These are phyloP conservation scores for Molossus alvarezi DNA, from an alignment of 2,797 vertebrate genomes.

Conservation along the genomic window DNA sequence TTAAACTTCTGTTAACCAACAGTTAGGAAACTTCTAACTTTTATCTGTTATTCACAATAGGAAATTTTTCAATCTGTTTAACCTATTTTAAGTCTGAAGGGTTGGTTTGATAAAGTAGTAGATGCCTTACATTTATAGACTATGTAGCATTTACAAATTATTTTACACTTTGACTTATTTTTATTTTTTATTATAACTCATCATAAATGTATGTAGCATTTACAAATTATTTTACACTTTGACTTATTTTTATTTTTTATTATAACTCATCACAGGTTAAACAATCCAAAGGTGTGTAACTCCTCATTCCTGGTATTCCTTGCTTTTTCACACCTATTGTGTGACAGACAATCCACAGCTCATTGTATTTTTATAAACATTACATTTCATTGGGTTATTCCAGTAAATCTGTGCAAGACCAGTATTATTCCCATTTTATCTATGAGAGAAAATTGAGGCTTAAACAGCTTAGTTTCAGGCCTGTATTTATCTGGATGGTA, in stretches of 20 bases:
- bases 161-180: slow-evolving; percentile 45
- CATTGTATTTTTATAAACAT: background rate
- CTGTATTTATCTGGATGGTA: slow-evolving; percentile 34
- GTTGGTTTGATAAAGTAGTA: slow-evolving; percentile 70
- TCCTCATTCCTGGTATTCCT: background rate
- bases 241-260: background rate
- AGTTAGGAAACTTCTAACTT: slow-evolving; percentile 62
- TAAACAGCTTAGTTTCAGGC: slow-evolving; percentile 45
- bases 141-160: slow-evolving; percentile 60
- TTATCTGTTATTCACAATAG: background rate
- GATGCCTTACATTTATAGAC: slow-evolving; percentile 27
- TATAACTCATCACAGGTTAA: background rate
- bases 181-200: background rate
- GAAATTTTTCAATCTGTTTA: slow-evolving; percentile 63
- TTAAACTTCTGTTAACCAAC: slow-evolving; percentile 60
- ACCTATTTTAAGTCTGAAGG: slow-evolving; percentile 56
- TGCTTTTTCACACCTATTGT: slow-evolving; percentile 28
- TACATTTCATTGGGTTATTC: slow-evolving; percentile 22
- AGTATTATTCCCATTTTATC: background rate
- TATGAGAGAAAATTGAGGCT: slow-evolving; percentile 47
- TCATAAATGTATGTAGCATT: slow-evolving; percentile 43
- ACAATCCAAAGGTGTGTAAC: background rate
- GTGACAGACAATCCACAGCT: background rate
- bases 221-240: slow-evolving; percentile 62
- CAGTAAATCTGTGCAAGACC: background rate